Base-by-base conservation (phyloP, 2,113 vertebrate genomes). In the Onychostruthus taczanowskii region DNA sequence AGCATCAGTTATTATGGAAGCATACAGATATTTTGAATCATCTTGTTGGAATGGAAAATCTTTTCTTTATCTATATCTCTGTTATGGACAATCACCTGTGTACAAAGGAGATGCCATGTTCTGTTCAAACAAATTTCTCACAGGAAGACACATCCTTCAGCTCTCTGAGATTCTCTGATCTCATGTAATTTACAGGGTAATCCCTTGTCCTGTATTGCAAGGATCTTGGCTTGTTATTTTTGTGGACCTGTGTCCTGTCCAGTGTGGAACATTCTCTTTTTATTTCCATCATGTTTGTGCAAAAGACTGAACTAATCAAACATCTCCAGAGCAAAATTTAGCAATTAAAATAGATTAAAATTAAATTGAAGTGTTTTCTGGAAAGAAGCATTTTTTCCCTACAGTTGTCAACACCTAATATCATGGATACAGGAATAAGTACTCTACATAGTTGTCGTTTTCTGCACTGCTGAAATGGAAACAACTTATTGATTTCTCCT, bases 71-170 rank as follows among this genome's bases (percentile, higher is more conserved):
- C 44, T 55, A 12, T 31, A 46, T 30, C 10, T 77, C 23, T 77
- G 11, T 33, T 1, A 5, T 41, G 31, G 43, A 53, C 27, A 44
- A 49, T 27, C 18, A 64, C 23, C 13, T 46, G 1, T 26, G 22
- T 39, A 46, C 2, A 3, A 77, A 87, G 31, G 31, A 77, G 9
- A 55, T 41, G 59, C n/a, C 11, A 27, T 1, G 2, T 47, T 19
- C 39, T 87, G 27, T 58, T 8, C 31, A 63, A 83, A 72, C 19
- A 43, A 39, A 56, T 47, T 62, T 52, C 47, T 21, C 17, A 35
- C 23, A 37, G 30, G 8, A 67, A 69, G 39, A 35, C 6, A 8
- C 0, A 0, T 17, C 37, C 37, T 47, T 52, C 39, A 79, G 2
- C 16, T 44, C 21, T 56, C 41, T 58, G n/a, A 44, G 37, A 43